A percentile compares a stretch with the other conserved stretches of the same genome.
These are phyloP conservation scores for Aleiodes leptofemur DNA, from an alignment of 2,888 invertebrate genomes.

Conservation along the genomic window DNA sequence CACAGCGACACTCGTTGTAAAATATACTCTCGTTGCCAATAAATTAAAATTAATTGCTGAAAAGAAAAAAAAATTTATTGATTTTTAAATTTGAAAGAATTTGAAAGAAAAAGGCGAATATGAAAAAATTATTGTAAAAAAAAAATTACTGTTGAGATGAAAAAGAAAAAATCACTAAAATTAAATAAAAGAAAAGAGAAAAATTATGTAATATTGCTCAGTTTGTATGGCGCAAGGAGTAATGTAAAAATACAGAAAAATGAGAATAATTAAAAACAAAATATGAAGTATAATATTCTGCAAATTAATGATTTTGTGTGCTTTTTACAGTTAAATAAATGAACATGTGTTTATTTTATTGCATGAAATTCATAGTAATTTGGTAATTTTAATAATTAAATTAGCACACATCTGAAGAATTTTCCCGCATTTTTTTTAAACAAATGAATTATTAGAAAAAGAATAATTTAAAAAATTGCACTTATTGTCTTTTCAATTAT, in stretches of 20 bases:
- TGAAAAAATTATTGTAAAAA: slow-evolving; percentile 63
- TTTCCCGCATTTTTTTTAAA: no score
- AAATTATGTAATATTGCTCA: slow-evolving; percentile 68
- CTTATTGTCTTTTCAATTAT: no score
- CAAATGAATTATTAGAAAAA: no score
- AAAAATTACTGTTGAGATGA: slow-evolving; percentile 65
- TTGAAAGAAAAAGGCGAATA: slow-evolving; percentile 1
- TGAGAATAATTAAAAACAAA: neutral
- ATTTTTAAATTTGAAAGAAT: slow-evolving; percentile 35
- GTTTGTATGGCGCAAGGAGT: slow-evolving; percentile 61
- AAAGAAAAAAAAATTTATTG: no score
- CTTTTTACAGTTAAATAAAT: slow-evolving; percentile 28
- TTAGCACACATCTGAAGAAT: no score
- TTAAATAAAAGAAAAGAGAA: slow-evolving; percentile 16
- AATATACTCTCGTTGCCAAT: slow-evolving; percentile 25
- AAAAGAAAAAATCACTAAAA: slow-evolving; percentile 12
- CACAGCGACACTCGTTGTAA: slow-evolving; percentile 39
- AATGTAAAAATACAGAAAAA: slow-evolving; percentile 54
- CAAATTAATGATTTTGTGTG: no score
- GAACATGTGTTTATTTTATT: slow-evolving; percentile 38
- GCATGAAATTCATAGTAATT: no score
- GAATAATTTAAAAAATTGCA: no score
- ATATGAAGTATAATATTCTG: neutral
- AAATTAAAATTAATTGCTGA: no score
- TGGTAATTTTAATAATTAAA: no score